Evolutionary conservation across 2,797 vertebrate species (phyloP), one percentile per base, ranked within the genome.

Genomic region (Myotis findleyi): DNA sequence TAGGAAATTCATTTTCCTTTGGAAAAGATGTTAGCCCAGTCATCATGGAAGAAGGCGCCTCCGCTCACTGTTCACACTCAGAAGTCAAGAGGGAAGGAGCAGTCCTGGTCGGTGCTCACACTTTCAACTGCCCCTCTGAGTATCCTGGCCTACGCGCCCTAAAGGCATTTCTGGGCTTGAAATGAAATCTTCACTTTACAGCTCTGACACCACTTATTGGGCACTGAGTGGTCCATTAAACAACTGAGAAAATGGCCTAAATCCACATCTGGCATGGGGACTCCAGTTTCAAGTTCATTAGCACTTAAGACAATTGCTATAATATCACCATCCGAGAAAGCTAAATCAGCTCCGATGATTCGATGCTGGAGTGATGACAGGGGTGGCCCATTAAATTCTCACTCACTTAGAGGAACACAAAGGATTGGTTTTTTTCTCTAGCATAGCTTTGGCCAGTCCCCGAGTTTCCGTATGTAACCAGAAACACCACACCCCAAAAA

Each of bases 1-100:
- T 84, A 81, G 77, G 53, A 87, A 75, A 91, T 76, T 82, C 8
- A 44, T 71, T 79, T 93, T 87, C 51, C 41, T 41, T 77, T 21
- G 25, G 41, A 66, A 38, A 23, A 73, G 64, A 5, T n/a, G 13
- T 51, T 23, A 68, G 25, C 44, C 13, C 10, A 47, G 25, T 59
- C 18, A 85, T 33, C 49, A 12, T 1, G 7, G 75, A 87, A 57
- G 44, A 62, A 33, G 13, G 27, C 3, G 12, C 59, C 55, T 62
- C 4, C 13, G 2, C 27, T 62, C 27, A 6, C 59, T 62, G 27
- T 62, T 82, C 55, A 21, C 1, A 59, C 10, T 73, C 59, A 27
- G 17, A 68, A 69, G 36, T 49, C 33, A 27, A 2, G 6, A 59
- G 25, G 68, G 49, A 80, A 57, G 27, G 23, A 69, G 20, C 4